phyloP scores from a whole-genome alignment of 2,888 invertebrate genomes.

The Noctua fimbriata region DNA sequence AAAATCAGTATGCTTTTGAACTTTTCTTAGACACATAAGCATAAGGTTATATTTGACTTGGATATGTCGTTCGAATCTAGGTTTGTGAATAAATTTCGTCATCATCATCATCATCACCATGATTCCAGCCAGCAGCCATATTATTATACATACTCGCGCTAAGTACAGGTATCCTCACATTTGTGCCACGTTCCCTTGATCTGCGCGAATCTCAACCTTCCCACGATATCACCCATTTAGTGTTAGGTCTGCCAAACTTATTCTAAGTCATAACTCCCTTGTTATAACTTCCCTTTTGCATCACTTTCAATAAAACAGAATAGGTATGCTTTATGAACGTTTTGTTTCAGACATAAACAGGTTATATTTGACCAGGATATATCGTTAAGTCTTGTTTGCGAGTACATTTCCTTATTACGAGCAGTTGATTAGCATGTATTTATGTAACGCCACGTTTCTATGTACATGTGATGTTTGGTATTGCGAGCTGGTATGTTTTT shows the following conservation, averaged over 20 bases:
- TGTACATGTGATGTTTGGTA: not conserved
- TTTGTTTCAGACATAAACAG: not conserved
- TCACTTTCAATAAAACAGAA: not conserved
- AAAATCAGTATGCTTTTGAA: too few species aligned
- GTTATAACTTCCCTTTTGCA: not conserved
- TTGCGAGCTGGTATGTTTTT: constrained; percentile 7
- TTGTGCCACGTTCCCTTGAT: too few species aligned
- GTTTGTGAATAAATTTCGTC: too few species aligned
- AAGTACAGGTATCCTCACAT: too few species aligned
- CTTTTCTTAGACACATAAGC: too few species aligned
- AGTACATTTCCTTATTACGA: constrained; percentile 4
- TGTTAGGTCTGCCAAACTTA: not conserved
- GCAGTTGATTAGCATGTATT: constrained; percentile 45
- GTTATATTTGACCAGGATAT: constrained; percentile 40
- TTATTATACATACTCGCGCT: too few species aligned
- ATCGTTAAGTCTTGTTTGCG: constrained; percentile 30
- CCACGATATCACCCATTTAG: not conserved
- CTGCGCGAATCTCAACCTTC: not conserved
- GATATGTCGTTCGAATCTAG: too few species aligned
- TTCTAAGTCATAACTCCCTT: not conserved
- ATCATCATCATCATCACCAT: too few species aligned
- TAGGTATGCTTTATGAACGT: not conserved
- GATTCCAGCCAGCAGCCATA: too few species aligned
- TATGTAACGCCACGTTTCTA: constrained; percentile 41
- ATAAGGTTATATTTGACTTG: too few species aligned